Evolutionary conservation across 2,888 invertebrate genomes (phyloP), one percentile per base, ranked within the genome.

Genomic region (Chironomus riparius): DNA sequence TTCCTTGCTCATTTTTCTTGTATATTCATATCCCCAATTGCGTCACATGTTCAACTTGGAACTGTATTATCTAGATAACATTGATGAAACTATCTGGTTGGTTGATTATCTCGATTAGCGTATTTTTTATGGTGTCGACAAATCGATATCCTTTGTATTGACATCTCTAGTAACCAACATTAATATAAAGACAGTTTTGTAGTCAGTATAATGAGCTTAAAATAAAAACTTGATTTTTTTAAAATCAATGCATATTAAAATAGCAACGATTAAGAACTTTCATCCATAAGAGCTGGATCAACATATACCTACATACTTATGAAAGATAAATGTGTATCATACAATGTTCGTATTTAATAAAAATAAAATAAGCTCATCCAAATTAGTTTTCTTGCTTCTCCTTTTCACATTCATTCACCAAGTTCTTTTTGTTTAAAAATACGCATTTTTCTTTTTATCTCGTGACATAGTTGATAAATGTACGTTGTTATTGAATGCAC

Each of bases 301-400:
- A 38, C 38, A 38, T 38, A 38, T 38, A 38, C 38, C 38, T 38
- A 38, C 10, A 38, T 38, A 38, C 38, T 38, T 10, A 38, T 38
- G 10, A 38, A 38, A 38, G 2, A 2, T 38, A 38, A 21, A 12
- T 65, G 65, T 12, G 65, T 65, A 65, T 65, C 24, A 65, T 65
- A 65, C 65, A 65, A 65, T 65, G 65, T 65, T 62, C 10, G 15
- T 18, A 18, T 65, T 38, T 18, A 13, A 65, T 13, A 65, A 13
- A 24, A 24, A 22, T 22, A 65, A 65, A 24, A 4, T 13, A 38
- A 62, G 62, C 48, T 73, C 73, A 73, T 73, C 73, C 47, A 73
- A 73, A 73, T 73, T 73, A 73, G 62, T 73, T 72, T 65, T 71
- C 28, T 62, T 38, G 38, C 15, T 21, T 62, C 62, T 18, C 28